Evolutionary conservation across 2,113 vertebrate genomes (phyloP).

Genomic region (Mellivora capensis): DNA sequence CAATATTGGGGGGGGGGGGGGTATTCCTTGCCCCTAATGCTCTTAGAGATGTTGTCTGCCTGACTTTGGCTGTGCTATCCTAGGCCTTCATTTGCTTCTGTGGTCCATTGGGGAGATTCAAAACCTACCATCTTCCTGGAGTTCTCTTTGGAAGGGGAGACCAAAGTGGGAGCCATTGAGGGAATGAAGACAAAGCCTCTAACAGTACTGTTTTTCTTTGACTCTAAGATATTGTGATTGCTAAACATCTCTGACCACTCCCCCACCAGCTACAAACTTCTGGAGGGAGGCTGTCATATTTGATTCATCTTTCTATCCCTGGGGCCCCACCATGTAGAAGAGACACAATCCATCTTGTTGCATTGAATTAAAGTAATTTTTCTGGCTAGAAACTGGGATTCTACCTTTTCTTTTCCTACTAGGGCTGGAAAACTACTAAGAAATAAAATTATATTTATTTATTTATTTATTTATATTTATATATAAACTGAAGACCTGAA

Average conservation of each 20-base stretch:
- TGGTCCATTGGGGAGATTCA: neutral
- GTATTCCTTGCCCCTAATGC: neutral
- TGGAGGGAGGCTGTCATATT: neutral
- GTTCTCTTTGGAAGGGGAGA: neutral
- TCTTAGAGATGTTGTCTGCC: neutral
- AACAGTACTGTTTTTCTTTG: neutral
- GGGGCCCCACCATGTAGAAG: neutral
- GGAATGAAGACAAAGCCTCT: neutral
- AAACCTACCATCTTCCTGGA: neutral
- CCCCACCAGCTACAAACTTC: neutral
- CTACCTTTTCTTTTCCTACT: neutral
- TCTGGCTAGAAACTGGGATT: neutral
- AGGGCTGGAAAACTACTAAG: neutral
- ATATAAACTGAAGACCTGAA: neutral
- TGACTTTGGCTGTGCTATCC: neutral
- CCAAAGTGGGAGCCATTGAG: fast-evolving
- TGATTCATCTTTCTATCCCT: neutral
- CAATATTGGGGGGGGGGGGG: fast-evolving
- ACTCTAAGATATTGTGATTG: neutral
- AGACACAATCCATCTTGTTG: neutral
- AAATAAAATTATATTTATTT: neutral
- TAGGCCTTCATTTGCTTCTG: neutral
- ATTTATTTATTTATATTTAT: too few relatives aligned
- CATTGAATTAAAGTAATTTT: neutral
- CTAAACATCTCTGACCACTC: neutral